phyloP scores from a whole-genome alignment of 2,888 invertebrate genomes.

The Parascotia fuliginaria region DNA sequence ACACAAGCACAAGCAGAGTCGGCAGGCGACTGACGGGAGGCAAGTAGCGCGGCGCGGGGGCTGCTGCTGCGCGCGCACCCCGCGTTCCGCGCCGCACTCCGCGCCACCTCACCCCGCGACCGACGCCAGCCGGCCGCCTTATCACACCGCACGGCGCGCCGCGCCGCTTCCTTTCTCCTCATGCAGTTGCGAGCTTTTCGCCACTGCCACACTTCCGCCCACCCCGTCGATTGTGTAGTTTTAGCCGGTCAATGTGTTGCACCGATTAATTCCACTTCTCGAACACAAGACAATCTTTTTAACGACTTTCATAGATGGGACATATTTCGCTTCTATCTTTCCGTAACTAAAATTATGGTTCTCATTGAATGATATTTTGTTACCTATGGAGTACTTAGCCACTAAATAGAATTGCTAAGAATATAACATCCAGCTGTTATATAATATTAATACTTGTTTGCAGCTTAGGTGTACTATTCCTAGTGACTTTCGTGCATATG shows the following conservation, averaged over 20 bases:
- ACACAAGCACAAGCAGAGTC: constrained; percentile 86
- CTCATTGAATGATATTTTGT: not conserved
- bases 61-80: constrained; percentile 80
- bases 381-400: not conserved
- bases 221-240: constrained; percentile 74
- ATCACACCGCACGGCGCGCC: constrained; percentile 81
- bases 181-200: constrained; percentile 85
- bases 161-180: constrained; percentile 84
- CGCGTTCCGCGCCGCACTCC: constrained; percentile 56
- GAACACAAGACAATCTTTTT: constrained; percentile 48
- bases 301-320: constrained; percentile 28
- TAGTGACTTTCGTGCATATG: too few relatives aligned
- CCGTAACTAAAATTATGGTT: not conserved
- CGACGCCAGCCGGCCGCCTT: constrained; percentile 81
- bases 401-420: too few relatives aligned
- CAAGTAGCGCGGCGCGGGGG: constrained; percentile 76
- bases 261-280: constrained; percentile 62
- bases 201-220: constrained; percentile 83
- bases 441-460: too few relatives aligned
- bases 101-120: constrained; percentile 59
- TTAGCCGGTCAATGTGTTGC: constrained; percentile 73
- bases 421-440: too few relatives aligned
- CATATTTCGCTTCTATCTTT: constrained; percentile 18
- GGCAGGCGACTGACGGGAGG: constrained; percentile 87
- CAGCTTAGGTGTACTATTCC: too few relatives aligned